phyloP scores from a whole-genome alignment of 2,888 invertebrate species.

The Mythimna albipuncta region DNA sequence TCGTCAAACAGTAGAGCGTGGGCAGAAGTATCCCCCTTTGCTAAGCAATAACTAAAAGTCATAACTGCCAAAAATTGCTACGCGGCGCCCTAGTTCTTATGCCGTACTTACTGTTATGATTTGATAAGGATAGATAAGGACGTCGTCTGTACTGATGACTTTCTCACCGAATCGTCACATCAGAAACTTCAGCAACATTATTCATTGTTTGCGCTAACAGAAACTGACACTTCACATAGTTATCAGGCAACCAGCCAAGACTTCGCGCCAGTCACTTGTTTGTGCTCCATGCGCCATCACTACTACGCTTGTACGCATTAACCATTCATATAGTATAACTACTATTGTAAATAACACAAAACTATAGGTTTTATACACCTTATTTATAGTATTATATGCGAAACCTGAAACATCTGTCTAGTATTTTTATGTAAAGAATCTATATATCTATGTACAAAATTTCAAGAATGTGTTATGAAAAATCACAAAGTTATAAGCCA shows the following conservation, averaged over 20 bases:
- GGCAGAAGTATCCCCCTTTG: conserved; percentile 22
- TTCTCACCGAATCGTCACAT: neutral
- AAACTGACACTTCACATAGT: conserved; percentile 19
- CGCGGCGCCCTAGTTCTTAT: neutral
- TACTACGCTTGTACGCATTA: conserved; percentile 44
- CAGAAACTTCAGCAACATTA: neutral
- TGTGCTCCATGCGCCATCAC: conserved; percentile 38
- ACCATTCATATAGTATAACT: conserved; percentile 42
- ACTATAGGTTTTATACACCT: neutral
- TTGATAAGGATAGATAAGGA: too few species aligned
- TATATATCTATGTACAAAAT: too few species aligned
- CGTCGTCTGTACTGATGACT: conserved; percentile 2
- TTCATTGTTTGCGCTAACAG: conserved; percentile 16
- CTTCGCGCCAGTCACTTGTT: conserved; percentile 32
- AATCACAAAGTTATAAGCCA: too few species aligned
- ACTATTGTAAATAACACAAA: neutral
- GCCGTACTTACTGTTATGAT: neutral
- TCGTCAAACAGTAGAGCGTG: conserved; percentile 26
- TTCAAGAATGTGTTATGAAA: too few species aligned
- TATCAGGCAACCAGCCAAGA: conserved; percentile 58
- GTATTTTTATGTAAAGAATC: too few species aligned
- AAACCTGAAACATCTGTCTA: too few species aligned
- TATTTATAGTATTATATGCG: too few species aligned
- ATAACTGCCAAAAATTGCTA: conserved; percentile 6
- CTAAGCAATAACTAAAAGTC: conserved; percentile 35